Evolutionary conservation across 2,797 vertebrate species (phyloP), one percentile per base, ranked within the genome.

Genomic region (Threskiornis aethiopicus): DNA sequence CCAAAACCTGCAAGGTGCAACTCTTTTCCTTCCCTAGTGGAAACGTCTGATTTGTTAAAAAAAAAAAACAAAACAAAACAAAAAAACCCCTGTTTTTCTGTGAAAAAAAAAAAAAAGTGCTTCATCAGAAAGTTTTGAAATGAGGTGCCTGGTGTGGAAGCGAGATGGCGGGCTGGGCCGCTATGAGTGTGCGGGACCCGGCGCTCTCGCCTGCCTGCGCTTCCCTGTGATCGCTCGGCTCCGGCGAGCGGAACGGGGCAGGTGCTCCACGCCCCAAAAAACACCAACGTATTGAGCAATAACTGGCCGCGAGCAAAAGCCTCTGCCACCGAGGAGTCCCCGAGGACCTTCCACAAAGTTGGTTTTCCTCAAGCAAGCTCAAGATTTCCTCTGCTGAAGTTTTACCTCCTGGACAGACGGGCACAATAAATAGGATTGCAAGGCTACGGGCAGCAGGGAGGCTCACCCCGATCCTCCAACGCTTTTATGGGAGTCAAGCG

Each of bases 81-180:
- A 49, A 13, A 35, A 37, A 18, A 41, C 11, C 7, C 14, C 16
- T 5, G 20, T 5, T 57, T 80, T 76, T 57, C 77, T 75, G 71
- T 70, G 61, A 70, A 46, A 80, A 46, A 49, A 47, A 73, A 76
- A 46, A 44, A 46, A 73, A 78, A 84, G 5, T 29, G 78, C 79
- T 84, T 77, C 5, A 22, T 72, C 75, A 77, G 83, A 31, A 41
- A 61, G 76, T 78, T 85, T 29, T 42, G 72, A 81, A 47, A 84
- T 73, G 91, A 94, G 83, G 65, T 46, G 64, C 16, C 21, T 5
- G 76, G 44, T 26, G 58, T 31, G 13, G 54, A 20, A 73, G 51
- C 0, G 15, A 39, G 49, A 10, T 0, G 10, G 24, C 0, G 5
- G 26, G 11, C 31, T 18, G 39, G 16, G 46, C n/a, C 1, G 3